A percentile compares a stretch with the other conserved stretches of the same genome.
phyloP scores from a whole-genome alignment of 1,140 invertebrate genomes.

The Halesus radiatus region DNA sequence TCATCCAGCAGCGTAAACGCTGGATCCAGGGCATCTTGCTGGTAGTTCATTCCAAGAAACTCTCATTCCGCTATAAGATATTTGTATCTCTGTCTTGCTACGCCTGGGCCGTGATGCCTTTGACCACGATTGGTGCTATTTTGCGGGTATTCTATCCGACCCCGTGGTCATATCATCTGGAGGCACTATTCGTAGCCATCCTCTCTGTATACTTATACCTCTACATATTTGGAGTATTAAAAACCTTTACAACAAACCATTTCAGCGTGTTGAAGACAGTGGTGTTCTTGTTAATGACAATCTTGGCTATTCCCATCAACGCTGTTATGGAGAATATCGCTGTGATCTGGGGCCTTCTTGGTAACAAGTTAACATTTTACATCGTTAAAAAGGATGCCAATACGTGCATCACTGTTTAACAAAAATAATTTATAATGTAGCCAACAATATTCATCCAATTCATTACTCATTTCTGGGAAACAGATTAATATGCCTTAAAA shows the following conservation, averaged over 20 bases:
- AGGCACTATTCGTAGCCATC: constrained; percentile 89
- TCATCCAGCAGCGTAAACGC: constrained; percentile 94
- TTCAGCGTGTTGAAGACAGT: constrained; percentile 84
- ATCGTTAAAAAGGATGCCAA: constrained; percentile 91
- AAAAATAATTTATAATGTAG: too few relatives aligned
- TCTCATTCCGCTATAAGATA: constrained; percentile 87
- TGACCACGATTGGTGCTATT: constrained; percentile 90
- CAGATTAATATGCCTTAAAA: too few relatives aligned
- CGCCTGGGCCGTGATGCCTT: constrained; percentile 94
- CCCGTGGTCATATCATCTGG: constrained; percentile 83
- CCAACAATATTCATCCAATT: too few relatives aligned
- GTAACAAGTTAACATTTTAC: constrained; percentile 95
- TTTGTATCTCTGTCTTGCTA: constrained; percentile 91
- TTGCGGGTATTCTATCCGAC: constrained; percentile 88
- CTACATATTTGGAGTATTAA: constrained; percentile 95
- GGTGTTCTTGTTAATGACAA: constrained; percentile 84
- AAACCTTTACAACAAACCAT: constrained; percentile 91
- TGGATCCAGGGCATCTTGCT: constrained; percentile 97
- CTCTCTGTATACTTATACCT: constrained; percentile 94
- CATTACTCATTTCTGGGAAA: too few relatives aligned
- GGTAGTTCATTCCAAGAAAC: constrained; percentile 90
- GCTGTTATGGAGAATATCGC: constrained; percentile 93
- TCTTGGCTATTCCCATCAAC: constrained; percentile 91
- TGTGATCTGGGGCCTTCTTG: constrained; percentile 91
- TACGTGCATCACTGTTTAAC: constrained; percentile 70